Percentiles rank a stretch among this genome's conserved stretches.
Evolutionary conservation across 2,797 vertebrate species (phyloP).

Genomic region (Enoplosus armatus): DNA sequence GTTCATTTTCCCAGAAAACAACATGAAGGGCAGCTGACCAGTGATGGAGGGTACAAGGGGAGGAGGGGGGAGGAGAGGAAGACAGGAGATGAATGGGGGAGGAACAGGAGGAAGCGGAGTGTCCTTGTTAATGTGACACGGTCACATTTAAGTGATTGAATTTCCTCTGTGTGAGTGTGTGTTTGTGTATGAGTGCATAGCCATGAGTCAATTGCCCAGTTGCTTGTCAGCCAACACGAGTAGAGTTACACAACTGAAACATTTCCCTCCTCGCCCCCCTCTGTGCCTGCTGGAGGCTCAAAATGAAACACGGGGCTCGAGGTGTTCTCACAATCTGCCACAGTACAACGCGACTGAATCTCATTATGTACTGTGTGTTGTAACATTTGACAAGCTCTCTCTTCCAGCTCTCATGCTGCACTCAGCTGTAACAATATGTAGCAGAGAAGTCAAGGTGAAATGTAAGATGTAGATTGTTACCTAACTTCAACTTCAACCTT

Average conservation of each 20-base stretch:
- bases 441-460: slow-evolving; percentile 9
- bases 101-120: slow-evolving; percentile 74
- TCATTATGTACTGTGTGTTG: slow-evolving; percentile 28
- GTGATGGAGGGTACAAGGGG: slow-evolving; percentile 13
- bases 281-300: slow-evolving; percentile 21
- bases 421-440: slow-evolving; percentile 14
- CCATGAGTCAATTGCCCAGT: slow-evolving; percentile 69
- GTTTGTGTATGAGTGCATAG: slow-evolving; percentile 33
- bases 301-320: slow-evolving; percentile 26
- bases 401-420: slow-evolving; percentile 16
- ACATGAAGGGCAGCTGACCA: slow-evolving; percentile 46
- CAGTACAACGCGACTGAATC: slow-evolving; percentile 35
- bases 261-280: background rate
- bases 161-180: slow-evolving; percentile 63
- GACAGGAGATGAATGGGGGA: slow-evolving; percentile 56
- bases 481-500: slow-evolving; percentile 1
- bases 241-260: slow-evolving; percentile 59
- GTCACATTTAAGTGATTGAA: slow-evolving; percentile 81
- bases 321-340: slow-evolving; percentile 42
- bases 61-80: slow-evolving; percentile 11
- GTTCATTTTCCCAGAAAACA: slow-evolving; percentile 22
- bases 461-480: slow-evolving; percentile 2
- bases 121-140: slow-evolving; percentile 79
- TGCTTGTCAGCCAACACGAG: slow-evolving; percentile 64
- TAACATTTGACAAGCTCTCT: slow-evolving; percentile 26